Percentiles rank a stretch among this genome's conserved stretches.
Conservation (phyloP, 2,797 vertebrate species). For the Semotilus atromaculatus region DNA sequence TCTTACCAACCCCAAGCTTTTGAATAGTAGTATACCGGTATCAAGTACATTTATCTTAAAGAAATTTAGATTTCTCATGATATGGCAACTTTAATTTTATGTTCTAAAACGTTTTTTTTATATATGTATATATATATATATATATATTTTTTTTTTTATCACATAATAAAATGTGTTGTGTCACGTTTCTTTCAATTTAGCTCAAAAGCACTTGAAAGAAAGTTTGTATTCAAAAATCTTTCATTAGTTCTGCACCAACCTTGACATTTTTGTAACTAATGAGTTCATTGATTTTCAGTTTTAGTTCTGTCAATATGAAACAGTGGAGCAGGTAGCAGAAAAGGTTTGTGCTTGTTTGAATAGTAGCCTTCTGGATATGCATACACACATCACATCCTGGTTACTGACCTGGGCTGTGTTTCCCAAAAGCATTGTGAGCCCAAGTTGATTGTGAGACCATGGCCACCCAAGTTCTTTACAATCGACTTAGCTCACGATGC, state of each 20-base stretch:
- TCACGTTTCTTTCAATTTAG: background rate
- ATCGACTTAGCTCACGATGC: no score
- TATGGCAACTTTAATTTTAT: background rate
- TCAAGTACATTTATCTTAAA: background rate
- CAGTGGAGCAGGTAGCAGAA: background rate
- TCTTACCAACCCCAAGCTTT: background rate
- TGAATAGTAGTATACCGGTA: background rate
- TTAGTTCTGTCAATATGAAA: no score
- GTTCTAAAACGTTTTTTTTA: background rate
- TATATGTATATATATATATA: no score
- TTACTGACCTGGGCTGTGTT: background rate
- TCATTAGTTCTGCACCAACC: background rate
- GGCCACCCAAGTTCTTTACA: no score
- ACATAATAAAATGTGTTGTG: background rate
- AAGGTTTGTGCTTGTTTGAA: slow-evolving; percentile 22
- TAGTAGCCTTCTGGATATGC: slow-evolving; percentile 18
- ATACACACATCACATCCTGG: slow-evolving; percentile 3
- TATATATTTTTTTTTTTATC: no score
- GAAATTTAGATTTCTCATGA: background rate
- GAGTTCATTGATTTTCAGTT: slow-evolving; percentile 20
- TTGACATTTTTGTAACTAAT: slow-evolving; percentile 29
- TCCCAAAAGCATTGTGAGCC: no score
- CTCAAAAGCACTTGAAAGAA: background rate
- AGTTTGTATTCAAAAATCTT: background rate
- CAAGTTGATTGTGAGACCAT: no score